Percentiles rank a stretch among this genome's conserved stretches.
Conservation (phyloP, 2,888 invertebrate species). For the Stenolophus ochropezus region DNA sequence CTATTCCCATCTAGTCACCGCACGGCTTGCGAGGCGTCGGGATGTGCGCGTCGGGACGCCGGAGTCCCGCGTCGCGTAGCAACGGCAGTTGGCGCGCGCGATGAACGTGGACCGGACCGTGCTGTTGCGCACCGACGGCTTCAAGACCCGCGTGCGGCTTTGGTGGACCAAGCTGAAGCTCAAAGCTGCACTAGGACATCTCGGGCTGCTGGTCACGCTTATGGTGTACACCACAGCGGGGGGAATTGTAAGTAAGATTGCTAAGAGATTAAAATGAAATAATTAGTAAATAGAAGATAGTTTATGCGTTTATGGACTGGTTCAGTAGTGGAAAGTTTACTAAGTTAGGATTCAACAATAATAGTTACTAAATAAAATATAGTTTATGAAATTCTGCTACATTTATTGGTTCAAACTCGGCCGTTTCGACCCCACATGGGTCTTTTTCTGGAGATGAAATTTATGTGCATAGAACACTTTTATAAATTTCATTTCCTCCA, state of each 20-base stretch:
- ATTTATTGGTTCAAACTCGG: too few species aligned
- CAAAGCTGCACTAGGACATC: constrained; percentile 82
- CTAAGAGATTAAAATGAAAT: not conserved
- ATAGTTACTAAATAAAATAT: too few species aligned
- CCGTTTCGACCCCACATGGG: too few species aligned
- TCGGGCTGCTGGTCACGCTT: constrained; percentile 84
- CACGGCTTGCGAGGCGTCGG: constrained; percentile 42
- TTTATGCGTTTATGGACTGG: too few species aligned
- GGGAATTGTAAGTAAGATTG: constrained; percentile 80
- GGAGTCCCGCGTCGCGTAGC: not conserved
- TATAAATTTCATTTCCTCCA: too few species aligned
- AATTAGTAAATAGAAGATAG: too few species aligned
- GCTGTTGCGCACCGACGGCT: constrained; percentile 44
- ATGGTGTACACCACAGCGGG: constrained; percentile 87
- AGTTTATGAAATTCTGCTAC: too few species aligned
- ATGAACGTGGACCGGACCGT: constrained; percentile 58
- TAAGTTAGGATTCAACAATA: too few species aligned
- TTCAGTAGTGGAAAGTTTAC: too few species aligned
- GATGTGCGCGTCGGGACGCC: constrained; percentile 37
- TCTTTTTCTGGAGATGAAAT: too few species aligned
- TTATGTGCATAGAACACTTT: too few species aligned
- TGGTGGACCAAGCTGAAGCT: constrained; percentile 78
- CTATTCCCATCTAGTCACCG: constrained; percentile 35
- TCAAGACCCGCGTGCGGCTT: constrained; percentile 68
- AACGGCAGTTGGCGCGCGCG: not conserved